Conservation (phyloP, 2,888 invertebrate species). For the Heliconius ethilla region DNA sequence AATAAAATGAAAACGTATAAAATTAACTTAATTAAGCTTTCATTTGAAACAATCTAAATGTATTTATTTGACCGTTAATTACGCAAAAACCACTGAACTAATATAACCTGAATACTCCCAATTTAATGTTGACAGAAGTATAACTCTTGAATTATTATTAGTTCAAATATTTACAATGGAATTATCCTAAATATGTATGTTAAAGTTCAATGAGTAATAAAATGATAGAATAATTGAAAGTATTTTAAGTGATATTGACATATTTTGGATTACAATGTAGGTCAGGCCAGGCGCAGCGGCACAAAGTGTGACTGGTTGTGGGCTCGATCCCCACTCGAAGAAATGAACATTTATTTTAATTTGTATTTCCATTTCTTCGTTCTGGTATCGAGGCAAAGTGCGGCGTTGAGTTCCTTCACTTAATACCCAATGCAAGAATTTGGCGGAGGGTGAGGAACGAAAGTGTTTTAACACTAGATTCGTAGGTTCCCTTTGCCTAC, state of each 20-base stretch:
- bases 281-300: no score
- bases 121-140: conserved; percentile 6
- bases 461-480: not conserved
- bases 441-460: not conserved
- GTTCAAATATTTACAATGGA: not conserved
- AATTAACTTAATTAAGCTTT: not conserved
- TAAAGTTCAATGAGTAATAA: not conserved
- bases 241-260: no score
- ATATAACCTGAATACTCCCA: conserved; percentile 6
- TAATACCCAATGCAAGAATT: not conserved
- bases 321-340: no score
- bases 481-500: not conserved
- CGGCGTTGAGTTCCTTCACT: not conserved
- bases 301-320: no score
- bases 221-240: no score
- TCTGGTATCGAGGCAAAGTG: not conserved
- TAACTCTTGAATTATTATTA: not conserved
- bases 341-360: no score
- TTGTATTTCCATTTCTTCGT: not conserved
- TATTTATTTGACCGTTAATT: conserved; percentile 21
- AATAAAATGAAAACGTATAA: not conserved
- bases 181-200: not conserved
- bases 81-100: conserved; percentile 19
- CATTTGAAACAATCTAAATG: conserved; percentile 5
- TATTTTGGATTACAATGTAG: no score